These are phyloP conservation scores for human DNA, from an alignment of 2,113 vertebrate species.

Conservation along the genomic window DNA sequence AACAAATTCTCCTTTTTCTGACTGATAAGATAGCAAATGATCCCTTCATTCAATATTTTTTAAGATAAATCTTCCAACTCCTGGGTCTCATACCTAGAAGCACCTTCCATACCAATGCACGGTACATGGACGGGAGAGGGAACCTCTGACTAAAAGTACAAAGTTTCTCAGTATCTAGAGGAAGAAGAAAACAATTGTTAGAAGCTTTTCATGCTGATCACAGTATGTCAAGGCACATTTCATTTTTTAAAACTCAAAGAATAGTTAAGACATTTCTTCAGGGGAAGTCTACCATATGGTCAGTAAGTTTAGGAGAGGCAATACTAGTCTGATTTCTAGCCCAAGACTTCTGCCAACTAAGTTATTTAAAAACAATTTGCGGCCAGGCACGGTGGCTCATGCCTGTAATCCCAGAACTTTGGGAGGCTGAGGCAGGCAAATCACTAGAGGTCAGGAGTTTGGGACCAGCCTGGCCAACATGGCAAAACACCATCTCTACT, in stretches of 20 bases:
- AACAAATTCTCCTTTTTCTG: neutral
- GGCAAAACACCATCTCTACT: too few relatives aligned
- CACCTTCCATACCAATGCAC: conserved; percentile 97
- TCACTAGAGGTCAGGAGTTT: too few relatives aligned
- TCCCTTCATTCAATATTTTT: neutral
- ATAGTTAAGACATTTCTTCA: neutral
- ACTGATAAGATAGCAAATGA: neutral
- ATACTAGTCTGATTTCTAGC: neutral
- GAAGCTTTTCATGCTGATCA: neutral
- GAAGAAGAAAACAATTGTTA: conserved; percentile 38
- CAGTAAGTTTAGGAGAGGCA: neutral
- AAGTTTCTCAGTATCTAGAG: conserved; percentile 95
- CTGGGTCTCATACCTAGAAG: conserved; percentile 89
- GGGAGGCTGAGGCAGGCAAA: too few relatives aligned
- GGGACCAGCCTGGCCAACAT: too few relatives aligned
- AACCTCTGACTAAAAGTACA: conserved; percentile 98
- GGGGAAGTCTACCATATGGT: neutral
- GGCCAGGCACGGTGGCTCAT: too few relatives aligned
- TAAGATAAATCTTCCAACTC: neutral
- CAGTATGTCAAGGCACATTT: neutral
- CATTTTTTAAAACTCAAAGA: neutral
- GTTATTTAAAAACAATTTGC: neutral
- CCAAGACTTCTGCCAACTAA: neutral
- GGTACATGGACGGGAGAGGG: conserved; percentile 97
- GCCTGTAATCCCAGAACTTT: too few relatives aligned